Evolutionary conservation across 2,888 invertebrate species (phyloP).

Genomic region (Erebia aethiops): DNA sequence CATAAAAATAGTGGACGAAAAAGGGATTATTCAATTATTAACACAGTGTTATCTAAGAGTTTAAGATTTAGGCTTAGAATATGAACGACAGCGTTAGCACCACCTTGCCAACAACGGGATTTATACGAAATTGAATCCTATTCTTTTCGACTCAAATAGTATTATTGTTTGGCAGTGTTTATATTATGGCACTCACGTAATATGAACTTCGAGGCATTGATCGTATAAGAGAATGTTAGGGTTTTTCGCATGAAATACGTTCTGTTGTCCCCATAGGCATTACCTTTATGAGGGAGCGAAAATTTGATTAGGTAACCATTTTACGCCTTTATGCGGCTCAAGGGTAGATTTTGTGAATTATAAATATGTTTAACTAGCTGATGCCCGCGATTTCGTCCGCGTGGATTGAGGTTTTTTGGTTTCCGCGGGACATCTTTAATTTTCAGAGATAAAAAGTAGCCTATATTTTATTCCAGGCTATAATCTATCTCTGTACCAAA

Average conservation of each 20-base stretch:
- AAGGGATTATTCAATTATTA: constrained; percentile 40
- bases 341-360: constrained; percentile 19
- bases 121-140: constrained; percentile 13
- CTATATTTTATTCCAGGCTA: no score
- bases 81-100: constrained; percentile 10
- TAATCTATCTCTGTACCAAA: no score
- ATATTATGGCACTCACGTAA: constrained; percentile 25
- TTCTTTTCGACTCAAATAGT: background rate
- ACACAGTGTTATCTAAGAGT: constrained; percentile 31
- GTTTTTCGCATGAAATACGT: constrained; percentile 38
- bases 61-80: constrained; percentile 26
- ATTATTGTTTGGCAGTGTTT: constrained; percentile 1
- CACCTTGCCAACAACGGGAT: background rate
- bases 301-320: constrained; percentile 33
- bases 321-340: constrained; percentile 18
- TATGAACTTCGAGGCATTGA: constrained; percentile 37
- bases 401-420: no score
- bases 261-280: constrained; percentile 36
- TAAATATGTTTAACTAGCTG: no score
- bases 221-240: constrained; percentile 33
- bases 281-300: constrained; percentile 36
- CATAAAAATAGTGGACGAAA: constrained; percentile 37
- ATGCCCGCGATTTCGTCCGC: no score
- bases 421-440: no score
- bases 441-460: no score